A percentile compares a stretch with the other conserved stretches of the same genome.
Conservation (phyloP, 2,797 vertebrate species). For the Melopsittacus undulatus region DNA sequence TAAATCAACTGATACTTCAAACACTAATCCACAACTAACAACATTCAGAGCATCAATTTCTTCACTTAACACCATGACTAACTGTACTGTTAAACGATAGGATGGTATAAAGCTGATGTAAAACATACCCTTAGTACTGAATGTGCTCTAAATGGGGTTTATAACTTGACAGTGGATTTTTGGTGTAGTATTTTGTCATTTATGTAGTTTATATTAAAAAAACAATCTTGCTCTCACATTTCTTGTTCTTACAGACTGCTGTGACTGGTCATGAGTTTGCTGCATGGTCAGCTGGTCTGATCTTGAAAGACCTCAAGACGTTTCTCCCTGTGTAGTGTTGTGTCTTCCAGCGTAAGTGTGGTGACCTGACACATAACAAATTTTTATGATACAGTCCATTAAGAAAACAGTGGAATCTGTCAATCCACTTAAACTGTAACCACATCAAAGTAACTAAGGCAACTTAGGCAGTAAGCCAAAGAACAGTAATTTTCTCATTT, state of each 20-base stretch:
- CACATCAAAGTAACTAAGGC: neutral
- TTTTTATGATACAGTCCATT: neutral
- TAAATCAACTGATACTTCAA: neutral
- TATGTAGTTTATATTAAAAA: neutral
- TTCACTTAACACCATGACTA: neutral
- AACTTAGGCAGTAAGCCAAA: neutral
- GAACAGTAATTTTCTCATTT: neutral
- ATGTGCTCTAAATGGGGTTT: neutral
- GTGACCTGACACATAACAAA: neutral
- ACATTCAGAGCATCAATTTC: neutral
- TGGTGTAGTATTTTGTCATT: neutral
- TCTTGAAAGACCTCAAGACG: neutral
- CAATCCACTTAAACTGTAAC: neutral
- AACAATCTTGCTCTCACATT: neutral
- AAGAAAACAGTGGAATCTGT: neutral
- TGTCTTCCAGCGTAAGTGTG: neutral
- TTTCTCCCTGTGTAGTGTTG: neutral
- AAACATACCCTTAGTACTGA: neutral
- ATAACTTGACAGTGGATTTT: neutral
- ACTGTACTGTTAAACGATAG: neutral
- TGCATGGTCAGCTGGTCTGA: neutral
- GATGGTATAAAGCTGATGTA: neutral
- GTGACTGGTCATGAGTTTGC: accelerated
- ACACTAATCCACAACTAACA: neutral
- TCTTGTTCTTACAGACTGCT: neutral